phyloP scores from a whole-genome alignment of 2,113 vertebrate species.

The Leptobrachium leishanense region DNA sequence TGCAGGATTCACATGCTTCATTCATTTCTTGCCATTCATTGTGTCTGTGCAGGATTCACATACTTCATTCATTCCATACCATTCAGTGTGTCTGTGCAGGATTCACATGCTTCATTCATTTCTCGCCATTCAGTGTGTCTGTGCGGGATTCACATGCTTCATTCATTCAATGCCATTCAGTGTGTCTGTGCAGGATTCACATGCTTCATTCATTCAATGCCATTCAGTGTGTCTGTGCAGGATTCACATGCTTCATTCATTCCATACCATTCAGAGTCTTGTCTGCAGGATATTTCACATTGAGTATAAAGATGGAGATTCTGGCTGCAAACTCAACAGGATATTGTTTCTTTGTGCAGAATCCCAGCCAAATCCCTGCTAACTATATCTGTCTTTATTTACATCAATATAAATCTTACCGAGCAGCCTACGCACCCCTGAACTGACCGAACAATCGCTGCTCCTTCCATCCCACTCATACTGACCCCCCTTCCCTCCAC shows the following conservation, averaged over 20 bases:
- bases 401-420: slow-evolving; percentile 24
- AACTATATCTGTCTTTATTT: slow-evolving; percentile 28
- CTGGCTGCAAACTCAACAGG: not conserved
- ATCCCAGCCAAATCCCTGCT: slow-evolving; percentile 7
- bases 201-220: too few species aligned
- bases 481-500: not conserved
- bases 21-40: too few species aligned
- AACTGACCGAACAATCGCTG: not conserved
- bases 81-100: not conserved
- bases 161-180: too few species aligned
- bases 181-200: too few species aligned
- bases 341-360: slow-evolving; percentile 4
- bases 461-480: slow-evolving; percentile 1
- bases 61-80: too few species aligned
- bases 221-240: not conserved
- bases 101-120: not conserved
- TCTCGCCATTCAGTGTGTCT: not conserved
- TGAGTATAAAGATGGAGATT: not conserved
- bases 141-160: not conserved
- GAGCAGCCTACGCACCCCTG: slow-evolving; percentile 35
- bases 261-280: too few species aligned
- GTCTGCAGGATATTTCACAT: not conserved
- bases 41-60: too few species aligned
- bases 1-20: too few species aligned
- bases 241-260: too few species aligned